Base-by-base conservation (phyloP, 2,888 invertebrate species). In the Drosophila emarginata region DNA sequence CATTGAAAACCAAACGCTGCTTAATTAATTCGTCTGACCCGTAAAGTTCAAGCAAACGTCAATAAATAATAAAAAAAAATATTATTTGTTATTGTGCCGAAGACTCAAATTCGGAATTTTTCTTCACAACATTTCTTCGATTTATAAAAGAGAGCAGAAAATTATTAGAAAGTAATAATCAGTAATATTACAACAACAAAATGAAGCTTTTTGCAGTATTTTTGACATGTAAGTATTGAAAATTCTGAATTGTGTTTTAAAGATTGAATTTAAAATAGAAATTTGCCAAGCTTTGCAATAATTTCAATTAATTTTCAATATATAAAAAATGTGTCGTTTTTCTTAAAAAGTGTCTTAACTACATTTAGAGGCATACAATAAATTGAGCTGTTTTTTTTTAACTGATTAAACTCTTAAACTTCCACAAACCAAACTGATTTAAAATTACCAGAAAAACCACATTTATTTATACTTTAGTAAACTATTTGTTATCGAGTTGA, bases 191-290 rank as follows among this genome's bases (percentile, higher is more conserved):
- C 45, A 4, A 68, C 59, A 67, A 65, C 66, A 83, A 70, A 67
- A 90, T 90, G 90, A 90, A 90, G 80, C 77, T 90, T 72, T 71
- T 90, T 75, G 79, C 87, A 77, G 72, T 90, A 76, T 82, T 90
- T 28, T 61, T 90, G 77, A 84, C 90, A 78, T 74, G 90, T 90
- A 80, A 23, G 90, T 89, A 74, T 14, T n/a, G 18, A 36, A 15
- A 11, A 4, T 6, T 2, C 5, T 26, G 14, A 7, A 52, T 14
- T 26, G 32, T 26, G 50, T 52, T 28, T 37, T 1, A n/a, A 12
- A 45, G 4, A 9, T 6, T 40, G 2, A 39, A 32, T 21, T 57
- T 23, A 23, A 23, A 23, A 23, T 23, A 2, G 23, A 23, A 23
- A 23, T 23, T 23, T n/a, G n/a, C 23, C 23, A 23, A n/a, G n/a